Evolutionary conservation across 1,140 invertebrate genomes (phyloP), one percentile per base, ranked within the genome.

Genomic region (Panagrolaimus sp.): DNA sequence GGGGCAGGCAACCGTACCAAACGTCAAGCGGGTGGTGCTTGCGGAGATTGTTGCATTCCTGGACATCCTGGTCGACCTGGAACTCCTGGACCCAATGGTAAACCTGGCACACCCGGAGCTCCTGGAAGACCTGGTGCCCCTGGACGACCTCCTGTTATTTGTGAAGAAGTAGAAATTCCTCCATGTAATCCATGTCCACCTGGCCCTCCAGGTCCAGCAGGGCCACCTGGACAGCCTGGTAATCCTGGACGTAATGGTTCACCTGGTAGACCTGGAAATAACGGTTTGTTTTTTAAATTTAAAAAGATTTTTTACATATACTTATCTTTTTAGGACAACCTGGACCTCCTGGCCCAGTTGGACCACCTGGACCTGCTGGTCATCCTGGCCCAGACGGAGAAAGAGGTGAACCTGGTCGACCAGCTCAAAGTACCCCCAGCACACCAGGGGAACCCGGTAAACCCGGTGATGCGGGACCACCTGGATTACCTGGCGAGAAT

Each of bases 171-270:
- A 14, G 78, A 80, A 14, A 71, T 80, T 43, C 79, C 76, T 44
- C 79, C 79, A 17, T 82, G 79, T 64, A 81, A 81, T 63, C 75
- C 80, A 17, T 82, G 75, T 52, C 75, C 75, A 47, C 75, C 75
- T 44, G 75, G 74, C 10, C 68, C 68, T 32, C 55, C 68, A 3
- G 65, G 65, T 17, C 65, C 65, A 7, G 48, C 65, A n/a, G 68
- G 68, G 38, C 68, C 65, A 12, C 65, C 69, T 1, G 69, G 69
- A 17, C n/a, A 26, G 17, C 46, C 69, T 12, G 69, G 69, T 12
- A 69, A 24, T 43, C 65, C 65, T 32, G 69, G 69, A 24, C 32
- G 43, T 1, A 43, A 69, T 63, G 69, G 69, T 3, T 32, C 17
- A 17, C 21, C 28, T 67, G 47, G 43, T 24, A 28, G 46, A 38